Percentiles rank a stretch among this genome's conserved stretches.
phyloP scores from a whole-genome alignment of 2,797 vertebrate species.

The Halcyon smyrnensis region DNA sequence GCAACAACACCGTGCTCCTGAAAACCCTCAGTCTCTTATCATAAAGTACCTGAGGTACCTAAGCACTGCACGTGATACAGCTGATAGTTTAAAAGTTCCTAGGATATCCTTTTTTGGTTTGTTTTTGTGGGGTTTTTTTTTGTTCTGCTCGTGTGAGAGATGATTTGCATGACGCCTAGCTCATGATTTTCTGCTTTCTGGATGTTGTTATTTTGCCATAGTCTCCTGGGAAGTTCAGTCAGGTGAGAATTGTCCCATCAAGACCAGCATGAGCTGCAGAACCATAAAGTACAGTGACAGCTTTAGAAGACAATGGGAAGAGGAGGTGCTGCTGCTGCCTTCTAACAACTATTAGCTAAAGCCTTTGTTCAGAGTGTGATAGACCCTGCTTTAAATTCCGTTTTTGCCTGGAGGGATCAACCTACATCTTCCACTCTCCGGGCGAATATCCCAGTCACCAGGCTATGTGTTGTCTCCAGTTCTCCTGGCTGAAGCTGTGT shows the following conservation, averaged over 20 bases:
- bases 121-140: too few relatives aligned
- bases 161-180: not conserved
- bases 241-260: not conserved
- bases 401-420: constrained; percentile 37
- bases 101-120: not conserved
- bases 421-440: constrained; percentile 21
- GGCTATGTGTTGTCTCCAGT: constrained; percentile 18
- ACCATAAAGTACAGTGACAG: not conserved
- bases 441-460: constrained; percentile 3
- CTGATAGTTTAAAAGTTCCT: not conserved
- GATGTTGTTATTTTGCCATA: not conserved
- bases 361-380: constrained; percentile 38
- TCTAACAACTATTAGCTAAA: not conserved
- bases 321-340: not conserved
- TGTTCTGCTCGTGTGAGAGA: not conserved
- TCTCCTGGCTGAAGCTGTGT: constrained; percentile 27
- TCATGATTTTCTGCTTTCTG: not conserved
- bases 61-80: not conserved
- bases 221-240: not conserved
- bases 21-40: not conserved
- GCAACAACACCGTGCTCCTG: not conserved
- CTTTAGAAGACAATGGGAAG: constrained; percentile 16
- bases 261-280: not conserved
- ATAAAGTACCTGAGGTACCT: not conserved
- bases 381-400: constrained; percentile 27